Evolutionary conservation across 1,140 invertebrate genomes (phyloP).

Genomic region (Heliconius himera): DNA sequence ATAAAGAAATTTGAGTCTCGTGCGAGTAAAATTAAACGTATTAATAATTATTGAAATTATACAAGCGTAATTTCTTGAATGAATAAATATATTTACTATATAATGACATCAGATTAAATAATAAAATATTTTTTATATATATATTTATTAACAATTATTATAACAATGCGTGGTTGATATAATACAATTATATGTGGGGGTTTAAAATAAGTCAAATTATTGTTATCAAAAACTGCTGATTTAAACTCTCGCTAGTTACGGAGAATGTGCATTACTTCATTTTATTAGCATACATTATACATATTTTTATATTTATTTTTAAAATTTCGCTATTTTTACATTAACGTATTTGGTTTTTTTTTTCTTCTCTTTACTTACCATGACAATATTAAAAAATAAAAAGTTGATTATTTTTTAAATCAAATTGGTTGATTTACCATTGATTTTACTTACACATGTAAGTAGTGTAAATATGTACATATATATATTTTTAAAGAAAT

Average conservation of each 20-base stretch:
- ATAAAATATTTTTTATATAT: not conserved
- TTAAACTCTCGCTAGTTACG: too few species aligned
- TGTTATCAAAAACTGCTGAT: not conserved
- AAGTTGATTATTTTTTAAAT: not conserved
- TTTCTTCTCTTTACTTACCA: not conserved
- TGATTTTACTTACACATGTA: not conserved
- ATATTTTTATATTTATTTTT: not conserved
- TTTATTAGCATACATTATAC: not conserved
- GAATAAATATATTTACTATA: not conserved
- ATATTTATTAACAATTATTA: not conserved
- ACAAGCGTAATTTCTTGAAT: not conserved
- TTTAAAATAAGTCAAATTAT: not conserved
- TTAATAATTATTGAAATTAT: not conserved
- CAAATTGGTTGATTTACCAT: not conserved
- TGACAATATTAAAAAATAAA: not conserved
- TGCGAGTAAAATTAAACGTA: not conserved
- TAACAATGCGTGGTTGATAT: not conserved
- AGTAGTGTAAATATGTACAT: conserved; percentile 24
- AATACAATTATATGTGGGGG: too few species aligned
- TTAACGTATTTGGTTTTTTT: not conserved
- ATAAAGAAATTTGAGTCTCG: not conserved
- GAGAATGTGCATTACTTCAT: not conserved
- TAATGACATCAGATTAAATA: not conserved
- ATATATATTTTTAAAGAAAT: conserved; percentile 8
- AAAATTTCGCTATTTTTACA: not conserved